These are phyloP conservation scores for Telenomus remus DNA, from an alignment of 1,140 invertebrate genomes.

Conservation along the genomic window DNA sequence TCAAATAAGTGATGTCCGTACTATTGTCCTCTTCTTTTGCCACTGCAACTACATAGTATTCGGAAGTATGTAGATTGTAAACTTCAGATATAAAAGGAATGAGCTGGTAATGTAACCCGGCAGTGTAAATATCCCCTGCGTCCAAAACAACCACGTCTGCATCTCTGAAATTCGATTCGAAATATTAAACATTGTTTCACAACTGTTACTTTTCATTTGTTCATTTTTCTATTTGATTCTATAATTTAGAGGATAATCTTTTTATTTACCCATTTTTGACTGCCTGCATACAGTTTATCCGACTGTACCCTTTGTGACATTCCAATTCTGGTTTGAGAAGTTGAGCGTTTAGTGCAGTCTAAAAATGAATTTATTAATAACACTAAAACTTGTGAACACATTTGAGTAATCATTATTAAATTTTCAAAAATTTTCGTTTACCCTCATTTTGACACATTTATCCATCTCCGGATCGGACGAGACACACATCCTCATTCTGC, in stretches of 20 bases:
- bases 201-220: background rate
- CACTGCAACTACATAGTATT: slow-evolving; percentile 96
- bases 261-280: slow-evolving; percentile 80
- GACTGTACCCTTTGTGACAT: slow-evolving; percentile 89
- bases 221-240: background rate
- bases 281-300: slow-evolving; percentile 92
- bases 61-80: slow-evolving; percentile 88
- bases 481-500: slow-evolving; percentile 88
- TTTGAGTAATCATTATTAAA: slow-evolving; percentile 1
- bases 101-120: slow-evolving; percentile 85
- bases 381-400: background rate
- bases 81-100: slow-evolving; percentile 93
- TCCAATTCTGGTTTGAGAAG: slow-evolving; percentile 91
- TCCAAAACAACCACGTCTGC: slow-evolving; percentile 94
- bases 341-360: slow-evolving; percentile 91
- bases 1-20: slow-evolving; percentile 91
- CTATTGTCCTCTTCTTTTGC: slow-evolving; percentile 90
- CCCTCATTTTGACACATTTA: slow-evolving; percentile 96
- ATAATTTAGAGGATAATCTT: too few relatives aligned
- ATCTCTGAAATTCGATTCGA: slow-evolving; percentile 58
- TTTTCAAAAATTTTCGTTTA: too few relatives aligned
- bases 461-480: slow-evolving; percentile 92
- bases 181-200: too few relatives aligned
- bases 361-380: slow-evolving; percentile 46
- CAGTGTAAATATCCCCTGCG: slow-evolving; percentile 95